Conservation (phyloP, 2,113 vertebrate species). For the Ia io region DNA sequence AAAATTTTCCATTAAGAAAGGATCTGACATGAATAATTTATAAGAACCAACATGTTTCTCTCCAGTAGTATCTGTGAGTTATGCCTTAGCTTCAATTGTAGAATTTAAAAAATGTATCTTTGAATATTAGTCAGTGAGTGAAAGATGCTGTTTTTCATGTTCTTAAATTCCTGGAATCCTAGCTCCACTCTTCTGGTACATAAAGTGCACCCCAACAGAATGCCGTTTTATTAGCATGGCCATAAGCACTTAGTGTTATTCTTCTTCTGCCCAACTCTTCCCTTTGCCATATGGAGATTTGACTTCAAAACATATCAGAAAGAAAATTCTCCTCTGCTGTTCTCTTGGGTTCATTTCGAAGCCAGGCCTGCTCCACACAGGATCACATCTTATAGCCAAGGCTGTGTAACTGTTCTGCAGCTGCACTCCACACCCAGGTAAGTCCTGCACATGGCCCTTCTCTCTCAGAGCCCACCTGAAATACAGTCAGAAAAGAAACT, state of each 20-base stretch:
- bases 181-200: neutral
- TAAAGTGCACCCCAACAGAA: neutral
- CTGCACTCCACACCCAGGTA: neutral
- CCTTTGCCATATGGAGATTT: slow-evolving; percentile 40
- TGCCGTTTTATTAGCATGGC: neutral
- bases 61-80: neutral
- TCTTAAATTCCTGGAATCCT: neutral
- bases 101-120: neutral
- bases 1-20: neutral
- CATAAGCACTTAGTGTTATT: slow-evolving; percentile 50
- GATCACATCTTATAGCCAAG: fast-evolving
- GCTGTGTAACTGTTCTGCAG: too few relatives aligned
- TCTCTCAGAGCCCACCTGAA: neutral
- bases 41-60: neutral
- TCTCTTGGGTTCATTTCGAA: slow-evolving; percentile 13
- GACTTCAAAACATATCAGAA: slow-evolving; percentile 8
- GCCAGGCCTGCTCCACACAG: neutral
- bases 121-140: neutral
- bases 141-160: neutral
- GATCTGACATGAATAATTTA: neutral
- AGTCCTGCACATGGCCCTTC: neutral
- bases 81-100: neutral
- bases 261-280: neutral
- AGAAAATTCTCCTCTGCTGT: neutral
- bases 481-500: too few relatives aligned